Conservation (phyloP, 2,888 invertebrate species). For the Dicranocentrus wangi region DNA sequence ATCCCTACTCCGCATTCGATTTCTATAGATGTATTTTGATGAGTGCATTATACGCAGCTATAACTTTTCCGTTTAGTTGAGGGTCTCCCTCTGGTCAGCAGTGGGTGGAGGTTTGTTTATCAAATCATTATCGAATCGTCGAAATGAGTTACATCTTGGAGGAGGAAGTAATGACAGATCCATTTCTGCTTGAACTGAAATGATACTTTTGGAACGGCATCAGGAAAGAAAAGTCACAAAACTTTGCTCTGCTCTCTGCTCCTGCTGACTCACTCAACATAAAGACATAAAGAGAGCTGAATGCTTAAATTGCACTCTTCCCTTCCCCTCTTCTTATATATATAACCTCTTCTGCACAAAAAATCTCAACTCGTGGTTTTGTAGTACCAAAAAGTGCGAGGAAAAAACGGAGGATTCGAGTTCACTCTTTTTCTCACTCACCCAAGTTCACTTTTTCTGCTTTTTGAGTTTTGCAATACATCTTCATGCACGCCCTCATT, state of each 20-base stretch:
- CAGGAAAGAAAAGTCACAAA: background rate
- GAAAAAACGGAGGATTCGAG: too few species aligned
- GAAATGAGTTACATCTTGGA: slow-evolving; percentile 14
- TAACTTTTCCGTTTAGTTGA: background rate
- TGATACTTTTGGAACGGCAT: slow-evolving; percentile 15
- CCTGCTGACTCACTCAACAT: background rate
- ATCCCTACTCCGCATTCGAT: too few species aligned
- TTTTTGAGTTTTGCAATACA: too few species aligned
- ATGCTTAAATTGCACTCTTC: background rate
- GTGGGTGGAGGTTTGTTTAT: slow-evolving; percentile 42
- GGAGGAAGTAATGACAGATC: slow-evolving; percentile 19
- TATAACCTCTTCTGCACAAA: too few species aligned
- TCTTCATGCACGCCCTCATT: too few species aligned
- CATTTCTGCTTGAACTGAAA: background rate
- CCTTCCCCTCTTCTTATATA: too few species aligned
- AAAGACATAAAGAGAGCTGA: background rate
- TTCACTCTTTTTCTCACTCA: too few species aligned
- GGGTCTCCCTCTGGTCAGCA: slow-evolving; percentile 22
- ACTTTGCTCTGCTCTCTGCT: background rate
- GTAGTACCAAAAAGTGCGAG: too few species aligned
- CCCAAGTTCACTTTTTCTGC: too few species aligned
- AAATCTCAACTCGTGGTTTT: too few species aligned
- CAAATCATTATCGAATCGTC: slow-evolving; percentile 21
- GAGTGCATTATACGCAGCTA: too few species aligned
- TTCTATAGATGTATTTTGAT: too few species aligned